Percentiles rank a stretch among this genome's conserved stretches.
Conservation (phyloP, 2,888 invertebrate genomes). For the Dicycla oo region DNA sequence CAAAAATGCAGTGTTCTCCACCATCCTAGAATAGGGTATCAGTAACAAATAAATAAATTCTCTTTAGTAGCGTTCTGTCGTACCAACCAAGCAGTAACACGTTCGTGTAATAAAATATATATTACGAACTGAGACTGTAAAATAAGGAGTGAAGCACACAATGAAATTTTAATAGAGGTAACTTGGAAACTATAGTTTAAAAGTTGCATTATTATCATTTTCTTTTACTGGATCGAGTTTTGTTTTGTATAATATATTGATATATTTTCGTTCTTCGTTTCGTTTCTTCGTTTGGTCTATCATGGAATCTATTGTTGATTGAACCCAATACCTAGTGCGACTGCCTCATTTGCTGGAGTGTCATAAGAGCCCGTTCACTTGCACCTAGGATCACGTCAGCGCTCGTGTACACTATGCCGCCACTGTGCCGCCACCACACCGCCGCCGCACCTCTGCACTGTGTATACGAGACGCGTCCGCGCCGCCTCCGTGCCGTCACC, state of each 20-base stretch:
- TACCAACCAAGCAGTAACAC: slow-evolving; percentile 42
- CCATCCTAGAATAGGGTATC: slow-evolving; percentile 3
- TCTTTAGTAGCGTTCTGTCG: slow-evolving; percentile 31
- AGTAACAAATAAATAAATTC: slow-evolving; percentile 34
- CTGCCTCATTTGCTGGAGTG: no score
- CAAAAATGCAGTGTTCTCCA: background rate
- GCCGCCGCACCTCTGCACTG: no score
- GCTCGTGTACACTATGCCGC: no score
- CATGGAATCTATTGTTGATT: no score
- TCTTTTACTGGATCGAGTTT: background rate
- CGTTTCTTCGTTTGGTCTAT: background rate
- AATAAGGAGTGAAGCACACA: slow-evolving; percentile 38
- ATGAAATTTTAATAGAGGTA: slow-evolving; percentile 49
- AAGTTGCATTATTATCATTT: slow-evolving; percentile 15
- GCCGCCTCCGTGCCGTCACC: no score
- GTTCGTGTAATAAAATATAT: slow-evolving; percentile 57
- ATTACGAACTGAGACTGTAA: slow-evolving; percentile 53
- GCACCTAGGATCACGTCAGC: no score
- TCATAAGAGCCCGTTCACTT: no score
- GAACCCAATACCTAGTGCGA: no score
- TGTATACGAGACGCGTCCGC: no score
- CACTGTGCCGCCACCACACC: no score
- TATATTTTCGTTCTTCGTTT: background rate
- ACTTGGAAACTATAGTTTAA: slow-evolving; percentile 13
- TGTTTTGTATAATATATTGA: background rate